These are phyloP conservation scores for Drosophila truncata DNA, from an alignment of 1,140 invertebrate genomes.

Conservation along the genomic window DNA sequence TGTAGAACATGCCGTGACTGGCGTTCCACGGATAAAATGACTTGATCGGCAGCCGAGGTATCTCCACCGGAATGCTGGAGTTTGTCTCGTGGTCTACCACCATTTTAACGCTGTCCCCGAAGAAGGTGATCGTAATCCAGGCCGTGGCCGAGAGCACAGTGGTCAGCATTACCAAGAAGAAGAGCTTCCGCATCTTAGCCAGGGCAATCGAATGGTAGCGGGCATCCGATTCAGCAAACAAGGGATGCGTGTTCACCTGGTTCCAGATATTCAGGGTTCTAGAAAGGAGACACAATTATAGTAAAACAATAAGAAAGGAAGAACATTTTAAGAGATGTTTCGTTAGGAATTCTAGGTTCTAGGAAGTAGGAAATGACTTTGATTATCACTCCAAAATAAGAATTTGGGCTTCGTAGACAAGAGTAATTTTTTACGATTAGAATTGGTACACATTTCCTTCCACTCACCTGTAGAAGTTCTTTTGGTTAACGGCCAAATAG, in stretches of 20 bases:
- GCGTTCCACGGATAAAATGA: conserved; percentile 92
- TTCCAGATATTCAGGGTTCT: conserved; percentile 92
- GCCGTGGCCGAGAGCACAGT: conserved; percentile 88
- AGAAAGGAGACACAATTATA: not conserved
- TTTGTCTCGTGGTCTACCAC: conserved; percentile 90
- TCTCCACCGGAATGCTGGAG: conserved; percentile 88
- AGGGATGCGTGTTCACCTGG: conserved; percentile 92
- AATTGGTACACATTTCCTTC: not conserved
- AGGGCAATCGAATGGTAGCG: conserved; percentile 90
- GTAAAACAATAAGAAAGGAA: not conserved
- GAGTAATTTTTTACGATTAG: too few species aligned
- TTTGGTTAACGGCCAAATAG: conserved; percentile 90
- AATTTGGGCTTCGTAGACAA: too few species aligned
- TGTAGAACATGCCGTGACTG: conserved; percentile 88
- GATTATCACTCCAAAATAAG: not conserved
- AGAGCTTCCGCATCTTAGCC: conserved; percentile 90
- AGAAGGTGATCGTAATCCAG: conserved; percentile 92
- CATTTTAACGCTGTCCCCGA: conserved; percentile 90
- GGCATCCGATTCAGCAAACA: conserved; percentile 93
- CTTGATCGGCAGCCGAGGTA: conserved; percentile 90
- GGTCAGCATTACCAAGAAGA: conserved; percentile 88
- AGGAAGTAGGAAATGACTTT: too few species aligned
- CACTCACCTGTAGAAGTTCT: conserved; percentile 90
- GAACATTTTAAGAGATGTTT: not conserved
- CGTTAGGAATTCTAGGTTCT: not conserved